phyloP scores from a whole-genome alignment of 2,888 invertebrate species.

The Torymus auratus region DNA sequence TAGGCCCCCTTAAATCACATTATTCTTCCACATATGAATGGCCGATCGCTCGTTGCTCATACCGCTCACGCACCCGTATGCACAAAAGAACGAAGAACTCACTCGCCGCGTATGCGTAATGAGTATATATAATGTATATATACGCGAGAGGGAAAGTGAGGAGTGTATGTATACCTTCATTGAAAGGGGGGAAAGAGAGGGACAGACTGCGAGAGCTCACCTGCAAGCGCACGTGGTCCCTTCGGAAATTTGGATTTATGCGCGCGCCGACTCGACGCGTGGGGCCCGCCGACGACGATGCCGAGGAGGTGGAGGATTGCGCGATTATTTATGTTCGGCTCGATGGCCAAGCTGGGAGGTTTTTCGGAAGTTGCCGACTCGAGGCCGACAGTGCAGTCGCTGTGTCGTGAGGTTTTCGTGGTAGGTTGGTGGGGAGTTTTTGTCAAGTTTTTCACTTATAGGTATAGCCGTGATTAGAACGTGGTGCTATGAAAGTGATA shows the following conservation, averaged over 20 bases:
- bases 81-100: conserved; percentile 26
- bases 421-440: no score
- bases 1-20: conserved; percentile 43
- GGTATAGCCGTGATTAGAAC: no score
- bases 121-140: no score
- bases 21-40: conserved; percentile 48
- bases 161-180: no score
- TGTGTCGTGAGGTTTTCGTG: no score
- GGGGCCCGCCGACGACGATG: conserved; percentile 32
- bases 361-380: conserved; percentile 41
- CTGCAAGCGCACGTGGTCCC: conserved; percentile 52
- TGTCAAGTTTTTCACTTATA: no score
- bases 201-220: no score
- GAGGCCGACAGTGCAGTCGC: not conserved
- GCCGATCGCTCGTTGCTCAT: conserved; percentile 46
- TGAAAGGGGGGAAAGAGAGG: no score
- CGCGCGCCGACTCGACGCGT: conserved; percentile 61
- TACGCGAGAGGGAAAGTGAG: no score
- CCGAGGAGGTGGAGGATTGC: no score
- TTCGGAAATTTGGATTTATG: conserved; percentile 72
- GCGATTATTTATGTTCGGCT: conserved; percentile 48
- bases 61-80: conserved; percentile 15
- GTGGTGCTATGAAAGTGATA: no score
- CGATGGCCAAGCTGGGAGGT: conserved; percentile 32
- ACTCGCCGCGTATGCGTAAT: not conserved